Evolutionary conservation across 1,140 invertebrate genomes (phyloP), one percentile per base, ranked within the genome.

Genomic region (Euura lappo): DNA sequence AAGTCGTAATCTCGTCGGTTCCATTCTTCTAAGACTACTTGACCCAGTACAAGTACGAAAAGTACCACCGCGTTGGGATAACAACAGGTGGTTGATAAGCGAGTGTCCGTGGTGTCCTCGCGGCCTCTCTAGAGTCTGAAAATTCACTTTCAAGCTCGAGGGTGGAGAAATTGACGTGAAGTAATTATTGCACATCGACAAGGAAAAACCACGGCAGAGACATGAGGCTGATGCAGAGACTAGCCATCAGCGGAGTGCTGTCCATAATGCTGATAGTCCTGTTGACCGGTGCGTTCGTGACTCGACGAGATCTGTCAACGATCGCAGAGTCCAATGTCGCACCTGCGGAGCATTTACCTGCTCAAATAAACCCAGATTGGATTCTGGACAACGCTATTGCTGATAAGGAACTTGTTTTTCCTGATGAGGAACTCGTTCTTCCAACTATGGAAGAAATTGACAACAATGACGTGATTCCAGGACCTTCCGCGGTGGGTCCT

Each of bases 221-320:
- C 10, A 85, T 85, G 84, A 81, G 86, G 75, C 75, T 87, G 67
- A 82, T 86, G 80, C 86, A 86, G 75, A 84, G 86, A 75, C 46
- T 87, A 66, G 85, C 85, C 74, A 79, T 87, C 69, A 87, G 84
- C 80, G 86, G 86, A 68, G 80, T 87, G 51, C 74, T 86, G 79
- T 86, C 84, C 72, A 83, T 87, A 47, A 85, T 86, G 80, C 76
- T 86, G 76, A 85, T 87, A 71, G 79, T 86, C 43, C 79, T 87
- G 10, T 69, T 87, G 44, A 87, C 85, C 60, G 85, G 84, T 0
- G 80, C 84, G 43, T 81, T 87, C 70, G 79, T 87, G 64, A 83
- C 83, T 42, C 80, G 86, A 7, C 81, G 83, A 43, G 84, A 86
- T 69, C 76, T 85, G 44, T 75, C 76, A 45, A 82, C 76, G 72